A percentile compares a stretch with the other conserved stretches of the same genome.
Evolutionary conservation across 2,797 vertebrate genomes (phyloP).

Genomic region (Ctenosaura bakeri): DNA sequence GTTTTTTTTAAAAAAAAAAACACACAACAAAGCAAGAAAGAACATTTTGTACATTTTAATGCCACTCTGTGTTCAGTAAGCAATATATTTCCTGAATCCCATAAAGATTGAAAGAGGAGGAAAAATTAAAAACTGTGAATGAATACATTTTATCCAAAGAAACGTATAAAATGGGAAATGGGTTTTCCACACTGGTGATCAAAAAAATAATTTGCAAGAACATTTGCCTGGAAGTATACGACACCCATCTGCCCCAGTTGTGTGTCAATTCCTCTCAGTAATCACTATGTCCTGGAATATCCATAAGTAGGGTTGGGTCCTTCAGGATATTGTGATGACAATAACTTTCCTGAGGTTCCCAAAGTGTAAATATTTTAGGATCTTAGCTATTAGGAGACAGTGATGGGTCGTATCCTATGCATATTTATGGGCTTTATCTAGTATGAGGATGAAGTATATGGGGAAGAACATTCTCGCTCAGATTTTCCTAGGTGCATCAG

Average conservation of each 20-base stretch:
- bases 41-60: conserved; percentile 19
- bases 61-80: neutral
- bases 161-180: conserved; percentile 65
- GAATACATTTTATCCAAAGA: conserved; percentile 35
- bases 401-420: neutral
- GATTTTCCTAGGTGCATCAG: neutral
- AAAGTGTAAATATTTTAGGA: neutral
- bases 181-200: conserved; percentile 70
- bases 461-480: neutral
- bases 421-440: neutral
- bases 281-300: conserved; percentile 56
- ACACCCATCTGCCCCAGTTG: conserved; percentile 42
- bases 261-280: conserved; percentile 51
- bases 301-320: neutral
- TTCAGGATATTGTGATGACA: neutral
- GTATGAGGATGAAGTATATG: neutral
- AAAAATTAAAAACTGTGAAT: conserved; percentile 41
- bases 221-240: conserved; percentile 47
- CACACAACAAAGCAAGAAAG: neutral
- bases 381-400: neutral
- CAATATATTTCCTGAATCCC: conserved; percentile 15
- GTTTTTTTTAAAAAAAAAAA: neutral
- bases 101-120: conserved; percentile 36
- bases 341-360: neutral
- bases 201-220: conserved; percentile 71